Evolutionary conservation across 2,888 invertebrate species (phyloP), one percentile per base, ranked within the genome.

Genomic region (Callimorpha dominula): DNA sequence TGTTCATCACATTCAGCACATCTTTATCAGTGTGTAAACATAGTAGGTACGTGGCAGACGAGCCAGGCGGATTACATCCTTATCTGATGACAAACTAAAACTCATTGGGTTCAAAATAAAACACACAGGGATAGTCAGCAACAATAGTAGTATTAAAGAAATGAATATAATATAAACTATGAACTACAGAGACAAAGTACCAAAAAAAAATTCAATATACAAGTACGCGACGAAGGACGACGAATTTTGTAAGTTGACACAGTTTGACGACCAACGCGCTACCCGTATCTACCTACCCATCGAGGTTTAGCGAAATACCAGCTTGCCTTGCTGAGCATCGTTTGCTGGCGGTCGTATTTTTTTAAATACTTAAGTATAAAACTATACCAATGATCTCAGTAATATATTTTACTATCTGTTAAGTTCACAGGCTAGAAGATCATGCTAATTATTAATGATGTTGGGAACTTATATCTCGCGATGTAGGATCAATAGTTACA

Each of bases 1-100:
- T 85, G 87, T 88, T 92, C 91, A 92, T 89, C 89, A 86, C 82
- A 91, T 88, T 91, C 90, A 92, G 91, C 91, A 90, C 82, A 89
- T 86, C 82, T 83, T 91, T 91, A 92, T 92, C 92, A 84, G 70
- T 81, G 74, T 79, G 62, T 82, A 88, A 87, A 88, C 85, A 87
- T 82, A 72, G 81, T 46, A 46, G 31, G 60, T 81, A 81, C 80
- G 80, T 84, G 86, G 86, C 86, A 83, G 83, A 84, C 85, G 82
- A 73, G 73, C 80, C 70, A 72, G 65, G 70, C 62, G 76, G 82
- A 85, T 86, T 79, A 80, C 69, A 81, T 81, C 71, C 78, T 82
- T 87, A 84, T 85, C 83, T 81, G 63, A 69, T 60, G 75, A 78
- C 73, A 81, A 82, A 80, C 78, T 78, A 79, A 82, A 81, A 80